Base-by-base conservation (phyloP, 2,888 invertebrate genomes). In the Schrankia costaestrigalis region DNA sequence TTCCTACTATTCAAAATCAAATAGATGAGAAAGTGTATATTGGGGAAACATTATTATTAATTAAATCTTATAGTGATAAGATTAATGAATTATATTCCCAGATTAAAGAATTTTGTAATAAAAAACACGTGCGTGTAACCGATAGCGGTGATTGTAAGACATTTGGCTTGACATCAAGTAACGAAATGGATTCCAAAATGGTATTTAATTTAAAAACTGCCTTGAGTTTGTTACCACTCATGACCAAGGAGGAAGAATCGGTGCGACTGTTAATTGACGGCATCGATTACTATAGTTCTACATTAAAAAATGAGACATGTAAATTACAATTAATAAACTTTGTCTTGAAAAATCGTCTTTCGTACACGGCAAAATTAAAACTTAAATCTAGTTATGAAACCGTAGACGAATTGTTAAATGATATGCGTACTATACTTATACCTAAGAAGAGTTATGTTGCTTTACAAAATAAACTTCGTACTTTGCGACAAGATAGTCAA, bases 211-310 rank as follows among this genome's bases (percentile, higher is more conserved):
- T 37, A 31, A 36, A 24, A 22, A 27, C 14, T 1, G 24, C 23
- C 8, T 5, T 26, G 18, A 31, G 36, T 27, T 31, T 31, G n/a
- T 31, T 31, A 9, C 27, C 36, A 9, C n/a, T 36, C 9, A 31
- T 27, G 31, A 28, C 11, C 10, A 19, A 36, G 7, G 36, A 24
- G 13, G 24, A 28, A 24, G 11, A 7, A 3, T 4, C 14, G 17
- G 14, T n/a, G 2, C 17, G 23, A 2, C 22, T 13, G 14, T 14
- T 29, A 10, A 14, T 14, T 6, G 14, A 30, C 3, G 21, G 10
- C 4, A 36, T 31, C 13, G 36, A 37, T 7, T 31, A 31, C 4
- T 24, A 31, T 9, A 27, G 19, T 8, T 36, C 31, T 18, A 36
- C 26, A 5, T 26, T 36, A 15, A 31, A 31, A 24, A 27, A 21